Conservation (phyloP, 2,888 invertebrate genomes). For the Auanema sp. region DNA sequence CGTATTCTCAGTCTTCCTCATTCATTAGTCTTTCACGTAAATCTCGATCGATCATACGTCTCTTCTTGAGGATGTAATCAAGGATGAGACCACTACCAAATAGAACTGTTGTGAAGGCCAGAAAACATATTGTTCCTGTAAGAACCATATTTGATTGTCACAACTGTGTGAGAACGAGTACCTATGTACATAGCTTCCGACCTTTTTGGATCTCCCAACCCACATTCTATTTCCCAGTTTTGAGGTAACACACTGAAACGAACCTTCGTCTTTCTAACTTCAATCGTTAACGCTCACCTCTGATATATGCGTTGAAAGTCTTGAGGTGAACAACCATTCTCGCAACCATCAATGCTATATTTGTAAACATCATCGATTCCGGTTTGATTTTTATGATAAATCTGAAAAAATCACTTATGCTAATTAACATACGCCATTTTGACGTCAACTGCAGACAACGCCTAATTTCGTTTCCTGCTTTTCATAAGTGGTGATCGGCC, state of each 20-base stretch:
- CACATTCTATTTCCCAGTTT: conserved; percentile 20
- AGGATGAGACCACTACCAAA: conserved; percentile 14
- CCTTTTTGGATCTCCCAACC: conserved; percentile 1
- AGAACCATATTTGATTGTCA: background rate
- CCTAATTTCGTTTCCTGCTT: background rate
- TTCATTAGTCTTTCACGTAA: no score
- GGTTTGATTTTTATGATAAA: conserved; percentile 60
- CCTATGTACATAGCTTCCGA: conserved; percentile 14
- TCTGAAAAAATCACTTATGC: conserved; percentile 26
- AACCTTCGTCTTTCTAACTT: no score
- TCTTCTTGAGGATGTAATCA: conserved; percentile 13
- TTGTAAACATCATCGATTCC: conserved; percentile 43
- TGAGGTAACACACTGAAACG: conserved; percentile 11
- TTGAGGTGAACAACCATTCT: conserved; percentile 47
- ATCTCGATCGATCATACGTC: no score
- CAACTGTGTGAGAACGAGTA: background rate
- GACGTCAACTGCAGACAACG: no score
- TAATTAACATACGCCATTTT: background rate
- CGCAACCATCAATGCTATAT: conserved; percentile 48
- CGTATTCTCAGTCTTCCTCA: no score
- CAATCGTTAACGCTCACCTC: no score
- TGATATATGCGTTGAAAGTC: conserved; percentile 18
- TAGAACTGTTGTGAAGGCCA: conserved; percentile 14
- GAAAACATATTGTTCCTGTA: conserved; percentile 17
- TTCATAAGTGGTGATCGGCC: background rate